A percentile compares a stretch with the other conserved stretches of the same genome.
These are phyloP conservation scores for Platycnemis pennipes DNA, from an alignment of 2,888 invertebrate genomes.

Conservation along the genomic window DNA sequence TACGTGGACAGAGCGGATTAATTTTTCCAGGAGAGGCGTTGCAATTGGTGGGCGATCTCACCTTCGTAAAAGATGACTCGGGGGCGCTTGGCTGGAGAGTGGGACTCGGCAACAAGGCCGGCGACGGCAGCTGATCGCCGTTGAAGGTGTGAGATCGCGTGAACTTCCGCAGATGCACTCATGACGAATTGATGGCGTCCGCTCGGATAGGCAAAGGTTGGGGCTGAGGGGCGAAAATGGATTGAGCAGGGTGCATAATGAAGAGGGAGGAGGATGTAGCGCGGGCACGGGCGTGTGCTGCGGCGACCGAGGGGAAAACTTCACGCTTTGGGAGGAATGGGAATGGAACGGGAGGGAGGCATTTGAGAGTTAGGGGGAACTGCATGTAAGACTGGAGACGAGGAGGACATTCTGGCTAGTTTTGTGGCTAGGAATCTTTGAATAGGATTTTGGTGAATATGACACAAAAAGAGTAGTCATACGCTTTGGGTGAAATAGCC, in stretches of 20 bases:
- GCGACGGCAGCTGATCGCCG: slow-evolving; percentile 47
- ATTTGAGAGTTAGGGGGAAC: not conserved
- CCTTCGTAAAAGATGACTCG: not conserved
- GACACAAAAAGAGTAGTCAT: not conserved
- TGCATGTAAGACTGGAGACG: not conserved
- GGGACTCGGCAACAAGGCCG: slow-evolving; percentile 11
- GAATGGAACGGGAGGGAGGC: not conserved
- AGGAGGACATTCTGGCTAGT: not conserved
- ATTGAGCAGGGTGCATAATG: slow-evolving; percentile 62
- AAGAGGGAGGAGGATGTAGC: not conserved
- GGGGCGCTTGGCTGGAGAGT: not conserved
- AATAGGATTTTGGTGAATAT: not conserved
- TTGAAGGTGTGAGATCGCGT: slow-evolving; percentile 62
- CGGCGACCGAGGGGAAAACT: not conserved
- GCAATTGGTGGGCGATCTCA: not conserved
- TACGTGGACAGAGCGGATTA: too few species aligned
- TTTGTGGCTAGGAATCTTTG: not conserved
- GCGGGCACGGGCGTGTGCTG: not conserved
- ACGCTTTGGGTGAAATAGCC: not conserved
- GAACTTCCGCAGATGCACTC: slow-evolving; percentile 68
- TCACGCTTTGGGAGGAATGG: not conserved
- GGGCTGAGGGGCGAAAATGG: slow-evolving; percentile 49
- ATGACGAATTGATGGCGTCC: slow-evolving; percentile 68
- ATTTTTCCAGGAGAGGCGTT: not conserved
- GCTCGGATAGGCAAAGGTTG: slow-evolving; percentile 57